These are phyloP conservation scores for Sphenodon punctatus DNA, from an alignment of 2,797 vertebrate genomes.

Conservation along the genomic window DNA sequence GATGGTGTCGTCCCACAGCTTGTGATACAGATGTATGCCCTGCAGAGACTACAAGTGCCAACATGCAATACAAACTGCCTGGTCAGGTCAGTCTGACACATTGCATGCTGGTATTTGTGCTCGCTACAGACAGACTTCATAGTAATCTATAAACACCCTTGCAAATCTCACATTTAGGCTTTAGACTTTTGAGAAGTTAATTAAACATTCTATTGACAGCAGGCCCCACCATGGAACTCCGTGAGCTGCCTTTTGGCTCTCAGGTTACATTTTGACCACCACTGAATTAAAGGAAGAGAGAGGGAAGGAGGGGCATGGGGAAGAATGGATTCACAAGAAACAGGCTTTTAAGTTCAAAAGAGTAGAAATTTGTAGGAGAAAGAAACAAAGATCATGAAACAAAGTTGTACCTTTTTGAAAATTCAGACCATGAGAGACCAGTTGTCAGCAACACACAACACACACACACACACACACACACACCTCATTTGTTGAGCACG, in stretches of 20 bases:
- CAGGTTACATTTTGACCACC: not conserved
- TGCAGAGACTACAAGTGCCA: constrained; percentile 51
- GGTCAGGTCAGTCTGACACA: constrained; percentile 24
- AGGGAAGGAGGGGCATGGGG: too few species aligned
- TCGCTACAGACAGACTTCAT: not conserved
- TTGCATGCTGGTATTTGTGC: constrained; percentile 43
- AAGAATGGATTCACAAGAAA: not conserved
- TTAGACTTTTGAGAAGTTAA: not conserved
- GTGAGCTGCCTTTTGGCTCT: not conserved
- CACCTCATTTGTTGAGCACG: not conserved
- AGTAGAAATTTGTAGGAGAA: not conserved
- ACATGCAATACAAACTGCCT: constrained; percentile 32
- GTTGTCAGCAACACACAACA: constrained; percentile 4
- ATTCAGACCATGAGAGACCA: not conserved
- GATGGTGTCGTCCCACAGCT: not conserved
- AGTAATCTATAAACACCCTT: not conserved
- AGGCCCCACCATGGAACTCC: not conserved
- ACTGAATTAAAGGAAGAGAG: not conserved
- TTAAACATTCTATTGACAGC: not conserved
- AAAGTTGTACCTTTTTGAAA: constrained; percentile 3
- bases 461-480: not conserved
- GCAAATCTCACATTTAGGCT: not conserved
- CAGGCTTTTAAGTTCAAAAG: not conserved
- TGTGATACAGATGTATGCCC: constrained; percentile 1
- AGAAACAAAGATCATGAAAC: constrained; percentile 20